Percentiles rank a stretch among this genome's conserved stretches.
Evolutionary conservation across 2,888 invertebrate species (phyloP).

Genomic region (Agrochola macilenta): DNA sequence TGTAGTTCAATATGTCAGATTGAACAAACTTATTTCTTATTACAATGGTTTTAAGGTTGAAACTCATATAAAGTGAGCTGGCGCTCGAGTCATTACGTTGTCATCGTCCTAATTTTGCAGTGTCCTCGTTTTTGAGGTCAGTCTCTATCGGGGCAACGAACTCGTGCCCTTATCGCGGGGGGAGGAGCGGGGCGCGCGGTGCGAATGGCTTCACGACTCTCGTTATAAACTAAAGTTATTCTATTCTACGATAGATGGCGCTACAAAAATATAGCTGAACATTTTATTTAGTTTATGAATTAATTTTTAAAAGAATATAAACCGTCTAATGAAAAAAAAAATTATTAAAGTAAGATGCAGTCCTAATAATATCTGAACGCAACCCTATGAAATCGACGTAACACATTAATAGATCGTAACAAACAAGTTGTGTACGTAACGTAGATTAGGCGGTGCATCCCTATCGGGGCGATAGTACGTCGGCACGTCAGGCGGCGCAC

Average conservation of each 20-base stretch:
- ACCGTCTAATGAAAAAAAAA: no score
- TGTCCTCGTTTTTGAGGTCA: conserved; percentile 94
- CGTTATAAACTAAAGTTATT: conserved; percentile 57
- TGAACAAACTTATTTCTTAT: conserved; percentile 74
- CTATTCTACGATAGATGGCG: conserved; percentile 87
- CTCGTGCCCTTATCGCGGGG: conserved; percentile 90
- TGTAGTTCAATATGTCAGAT: conserved; percentile 81
- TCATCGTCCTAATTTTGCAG: conserved; percentile 91
- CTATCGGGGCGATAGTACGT: conserved; percentile 73
- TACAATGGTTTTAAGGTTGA: conserved; percentile 72
- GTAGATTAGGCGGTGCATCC: conserved; percentile 76
- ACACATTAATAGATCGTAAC: conserved; percentile 50
- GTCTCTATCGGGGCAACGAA: conserved; percentile 91
- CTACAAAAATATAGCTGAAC: conserved; percentile 35
- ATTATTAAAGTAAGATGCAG: background rate
- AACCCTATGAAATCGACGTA: conserved; percentile 25
- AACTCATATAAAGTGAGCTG: conserved; percentile 76
- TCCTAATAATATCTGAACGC: background rate
- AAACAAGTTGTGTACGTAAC: conserved; percentile 68
- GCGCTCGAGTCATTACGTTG: conserved; percentile 89
- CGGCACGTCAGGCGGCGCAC: conserved; percentile 66
- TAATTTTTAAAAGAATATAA: background rate
- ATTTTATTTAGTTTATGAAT: background rate
- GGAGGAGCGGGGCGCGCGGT: conserved; percentile 77
- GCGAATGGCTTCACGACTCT: conserved; percentile 69